Conservation (phyloP, 2,113 vertebrate species). For the Peromyscus californicus region DNA sequence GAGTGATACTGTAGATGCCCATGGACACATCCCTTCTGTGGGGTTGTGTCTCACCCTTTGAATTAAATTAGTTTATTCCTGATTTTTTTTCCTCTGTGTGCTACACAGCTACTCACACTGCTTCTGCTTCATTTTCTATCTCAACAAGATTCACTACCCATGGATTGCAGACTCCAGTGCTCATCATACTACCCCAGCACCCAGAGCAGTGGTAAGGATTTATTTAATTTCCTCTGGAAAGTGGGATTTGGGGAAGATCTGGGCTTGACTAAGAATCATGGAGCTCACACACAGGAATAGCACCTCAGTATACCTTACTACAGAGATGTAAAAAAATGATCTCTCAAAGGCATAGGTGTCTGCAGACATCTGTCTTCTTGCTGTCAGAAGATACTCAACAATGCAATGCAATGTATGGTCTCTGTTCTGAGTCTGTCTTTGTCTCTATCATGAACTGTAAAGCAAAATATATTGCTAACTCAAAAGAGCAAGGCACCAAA, state of each 20-base stretch:
- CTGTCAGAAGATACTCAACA: background rate
- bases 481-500: background rate
- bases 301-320: background rate
- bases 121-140: background rate
- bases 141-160: accelerated
- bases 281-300: background rate
- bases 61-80: background rate
- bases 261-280: background rate
- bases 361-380: background rate
- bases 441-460: background rate
- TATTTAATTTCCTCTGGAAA: background rate
- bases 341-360: background rate
- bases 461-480: background rate
- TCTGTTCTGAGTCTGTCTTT: background rate
- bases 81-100: accelerated
- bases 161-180: background rate
- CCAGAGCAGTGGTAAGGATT: background rate
- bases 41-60: background rate
- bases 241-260: background rate
- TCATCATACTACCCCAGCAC: accelerated
- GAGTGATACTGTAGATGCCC: background rate
- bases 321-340: background rate
- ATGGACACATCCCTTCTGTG: accelerated
- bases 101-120: accelerated
- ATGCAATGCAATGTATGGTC: background rate